Base-by-base conservation (phyloP, 1,140 invertebrate genomes). In the Stenopsyche tienmushanensis region DNA sequence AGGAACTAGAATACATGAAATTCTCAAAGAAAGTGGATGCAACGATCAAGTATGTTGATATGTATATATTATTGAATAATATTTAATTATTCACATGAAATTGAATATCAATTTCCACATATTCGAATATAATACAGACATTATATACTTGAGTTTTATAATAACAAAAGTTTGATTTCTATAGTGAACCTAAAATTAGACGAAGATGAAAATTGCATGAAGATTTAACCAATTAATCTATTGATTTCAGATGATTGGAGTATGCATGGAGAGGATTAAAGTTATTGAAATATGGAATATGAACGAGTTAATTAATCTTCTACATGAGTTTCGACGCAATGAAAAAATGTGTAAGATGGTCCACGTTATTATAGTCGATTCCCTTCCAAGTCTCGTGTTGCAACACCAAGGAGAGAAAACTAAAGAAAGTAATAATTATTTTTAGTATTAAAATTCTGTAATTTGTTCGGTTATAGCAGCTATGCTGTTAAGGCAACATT, bases 291-390 rank as follows among this genome's bases (percentile, higher is more conserved):
- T 82, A 55, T 77, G 73, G 72, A 73, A 74, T 62, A 78, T 82
- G 64, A 71, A 80, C 58, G 78, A 85, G 63, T 71, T 86, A 62
- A 71, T 85, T 41, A 75, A 76, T 49, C 68, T 80, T 20, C 67
- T 86, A 20, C 74, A 81, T 66, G 72, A 75, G 50, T 65, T 82
- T 5, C 62, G 34, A 24, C n/a, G 26, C 10, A 62, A 82, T 80
- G 74, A 73, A 74, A 13, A 71, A 74, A 57, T 39, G 70, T 18
- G 76, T 57, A 65, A 78, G 50, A 74, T 77, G 64, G 72, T 81
- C 26, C 69, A 72, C 57, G 45, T 87, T 21, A 78, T 88, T 41
- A 81, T 89, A 8, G 79, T 89, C 50, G 86, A 89, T 75, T 88
- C 86, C 34, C 71, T 89, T 45, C 82, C 86, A 52, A 75, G 78